Evolutionary conservation across 2,113 vertebrate species (phyloP).

Genomic region (Nicator chloris): DNA sequence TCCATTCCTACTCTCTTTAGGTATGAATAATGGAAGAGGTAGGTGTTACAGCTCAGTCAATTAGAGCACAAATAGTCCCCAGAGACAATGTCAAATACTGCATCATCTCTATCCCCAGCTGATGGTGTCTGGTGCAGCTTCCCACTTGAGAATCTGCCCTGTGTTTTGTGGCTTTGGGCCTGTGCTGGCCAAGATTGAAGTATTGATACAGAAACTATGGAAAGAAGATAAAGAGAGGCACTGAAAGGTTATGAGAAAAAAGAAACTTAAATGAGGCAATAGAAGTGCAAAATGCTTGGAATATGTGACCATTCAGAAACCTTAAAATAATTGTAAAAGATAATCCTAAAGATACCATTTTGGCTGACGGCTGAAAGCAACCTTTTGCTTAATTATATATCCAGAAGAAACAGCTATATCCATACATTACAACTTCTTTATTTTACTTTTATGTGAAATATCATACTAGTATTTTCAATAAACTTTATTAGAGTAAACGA

Average conservation of each 20-base stretch:
- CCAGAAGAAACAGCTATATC: background rate
- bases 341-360: background rate
- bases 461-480: background rate
- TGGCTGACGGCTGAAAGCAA: background rate
- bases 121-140: background rate
- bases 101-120: background rate
- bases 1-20: background rate
- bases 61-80: background rate
- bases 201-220: background rate
- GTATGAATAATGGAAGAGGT: background rate
- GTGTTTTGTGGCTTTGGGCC: background rate
- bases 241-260: background rate
- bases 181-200: background rate
- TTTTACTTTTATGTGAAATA: background rate
- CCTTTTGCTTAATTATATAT: background rate
- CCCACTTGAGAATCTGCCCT: background rate
- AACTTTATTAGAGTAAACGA: background rate
- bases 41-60: background rate
- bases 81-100: background rate
- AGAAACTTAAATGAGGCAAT: background rate
- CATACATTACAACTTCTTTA: background rate
- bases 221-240: background rate
- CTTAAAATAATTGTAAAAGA: background rate
- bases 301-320: background rate
- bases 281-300: background rate